Base-by-base conservation (phyloP, 2,888 invertebrate species). In the Amphimallon solstitiale region DNA sequence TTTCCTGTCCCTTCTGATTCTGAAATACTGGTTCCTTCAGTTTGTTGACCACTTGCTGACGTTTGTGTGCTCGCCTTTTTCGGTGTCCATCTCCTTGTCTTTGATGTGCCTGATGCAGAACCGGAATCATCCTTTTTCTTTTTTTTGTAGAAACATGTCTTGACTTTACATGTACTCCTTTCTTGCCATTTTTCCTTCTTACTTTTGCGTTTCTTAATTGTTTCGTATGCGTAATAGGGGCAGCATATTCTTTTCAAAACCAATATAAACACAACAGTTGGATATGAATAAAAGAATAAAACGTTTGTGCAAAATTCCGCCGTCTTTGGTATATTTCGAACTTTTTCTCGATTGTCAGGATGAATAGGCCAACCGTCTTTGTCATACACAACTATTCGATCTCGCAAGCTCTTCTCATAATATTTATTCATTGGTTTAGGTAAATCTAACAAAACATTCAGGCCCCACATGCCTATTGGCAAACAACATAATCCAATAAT, bases 291-390 rank as follows among this genome's bases (percentile, higher is more conserved):
- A 77, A 89, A 89, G 73, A 87, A 87, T 70, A 86, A 79, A 0
- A 85, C 35, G 75, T 89, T 89, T 34, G 88, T 75, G 46, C 85
- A 75, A 73, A 88, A 86, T 73, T 86, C 85, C 71, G 84, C 80
- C 2, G 81, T 75, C 61, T 84, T 84, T 74, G 63, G 77, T 77
- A 81, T 72, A 67, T 77, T 78, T 34, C 79, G 61, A 15, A 77
- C 78, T 82, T 85, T 83, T 71, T 81, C 74, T 46, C 80, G 81
- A 0, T 87, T 86, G 34, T 85, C 84, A 0, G 89, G 89, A 74
- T 89, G 87, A 9, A 89, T 77, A 0, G 89, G 88, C 83, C 85
- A 87, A 9, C 88, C 87, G 0, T 83, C 82, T 0, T 77, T 74
- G 71, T 89, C 87, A 71, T 86, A 87, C 12, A 82, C 77, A 1